These are phyloP conservation scores for Smithornis capensis DNA, from an alignment of 2,113 vertebrate species.

Conservation along the genomic window DNA sequence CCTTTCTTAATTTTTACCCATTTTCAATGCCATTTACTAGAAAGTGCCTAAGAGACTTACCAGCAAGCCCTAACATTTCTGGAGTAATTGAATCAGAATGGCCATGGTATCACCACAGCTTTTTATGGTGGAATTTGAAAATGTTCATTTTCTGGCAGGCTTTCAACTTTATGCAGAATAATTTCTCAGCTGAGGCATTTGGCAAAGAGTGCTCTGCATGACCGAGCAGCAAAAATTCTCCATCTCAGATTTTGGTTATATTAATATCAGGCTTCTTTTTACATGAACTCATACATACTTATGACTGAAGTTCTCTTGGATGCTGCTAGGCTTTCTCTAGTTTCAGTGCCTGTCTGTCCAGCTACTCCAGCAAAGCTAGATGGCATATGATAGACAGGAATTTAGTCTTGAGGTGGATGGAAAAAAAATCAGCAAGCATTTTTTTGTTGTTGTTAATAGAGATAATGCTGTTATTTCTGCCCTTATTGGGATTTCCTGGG, in stretches of 20 bases:
- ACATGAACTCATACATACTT: neutral
- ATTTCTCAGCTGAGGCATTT: neutral
- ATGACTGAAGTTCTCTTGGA: neutral
- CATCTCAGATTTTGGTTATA: conserved; percentile 2
- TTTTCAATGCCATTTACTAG: neutral
- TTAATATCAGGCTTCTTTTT: conserved; percentile 45
- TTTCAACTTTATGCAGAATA: neutral
- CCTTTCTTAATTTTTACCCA: neutral
- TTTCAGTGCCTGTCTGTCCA: neutral
- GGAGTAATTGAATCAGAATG: neutral
- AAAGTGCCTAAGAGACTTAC: neutral
- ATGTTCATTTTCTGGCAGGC: conserved; percentile 6
- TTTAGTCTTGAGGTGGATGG: neutral
- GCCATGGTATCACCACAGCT: neutral
- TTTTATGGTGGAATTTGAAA: neutral
- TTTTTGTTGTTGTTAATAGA: neutral
- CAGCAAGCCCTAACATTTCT: neutral
- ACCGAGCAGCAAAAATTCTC: conserved; percentile 23
- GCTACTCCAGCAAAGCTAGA: neutral
- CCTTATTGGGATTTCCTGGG: neutral
- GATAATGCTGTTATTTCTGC: neutral
- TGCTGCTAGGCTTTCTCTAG: neutral
- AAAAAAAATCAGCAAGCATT: neutral
- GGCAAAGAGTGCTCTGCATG: neutral
- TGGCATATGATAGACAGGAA: neutral